Evolutionary conservation across 1,140 invertebrate species (phyloP).

Genomic region (Mya arenaria): DNA sequence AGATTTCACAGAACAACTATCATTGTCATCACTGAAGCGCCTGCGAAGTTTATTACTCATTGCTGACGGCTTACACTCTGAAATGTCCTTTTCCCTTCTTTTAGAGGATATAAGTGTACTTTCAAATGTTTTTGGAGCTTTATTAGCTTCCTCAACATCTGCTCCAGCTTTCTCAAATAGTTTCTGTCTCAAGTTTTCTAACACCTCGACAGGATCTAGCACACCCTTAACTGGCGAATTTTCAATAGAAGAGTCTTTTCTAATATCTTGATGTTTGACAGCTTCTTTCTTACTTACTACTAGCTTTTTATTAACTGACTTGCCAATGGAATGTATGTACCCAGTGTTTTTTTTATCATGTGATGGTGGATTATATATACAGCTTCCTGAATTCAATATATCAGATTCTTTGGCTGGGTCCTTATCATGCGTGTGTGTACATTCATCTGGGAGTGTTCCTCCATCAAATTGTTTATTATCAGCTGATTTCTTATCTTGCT

Average conservation of each 20-base stretch:
- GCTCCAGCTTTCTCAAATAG: slow-evolving; percentile 51
- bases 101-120: slow-evolving; percentile 46
- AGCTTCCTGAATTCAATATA: too few species aligned
- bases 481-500: too few species aligned
- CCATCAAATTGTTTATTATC: too few species aligned
- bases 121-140: slow-evolving; percentile 43
- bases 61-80: too few species aligned
- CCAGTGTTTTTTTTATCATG: background rate
- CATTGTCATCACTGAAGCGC: background rate
- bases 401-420: too few species aligned
- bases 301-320: slow-evolving; percentile 43
- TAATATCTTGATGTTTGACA: background rate
- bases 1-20: slow-evolving; percentile 1
- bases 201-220: slow-evolving; percentile 15
- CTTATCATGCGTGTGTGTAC: too few species aligned
- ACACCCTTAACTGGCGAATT: background rate
- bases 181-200: slow-evolving; percentile 40
- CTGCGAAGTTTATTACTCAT: background rate
- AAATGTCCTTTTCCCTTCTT: too few species aligned
- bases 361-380: too few species aligned
- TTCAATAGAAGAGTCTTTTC: background rate
- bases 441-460: too few species aligned
- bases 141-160: slow-evolving; percentile 27
- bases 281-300: slow-evolving; percentile 14
- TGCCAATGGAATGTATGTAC: slow-evolving; percentile 50